Evolutionary conservation across 2,113 vertebrate genomes (phyloP).

Genomic region (Heptranchias perlo): DNA sequence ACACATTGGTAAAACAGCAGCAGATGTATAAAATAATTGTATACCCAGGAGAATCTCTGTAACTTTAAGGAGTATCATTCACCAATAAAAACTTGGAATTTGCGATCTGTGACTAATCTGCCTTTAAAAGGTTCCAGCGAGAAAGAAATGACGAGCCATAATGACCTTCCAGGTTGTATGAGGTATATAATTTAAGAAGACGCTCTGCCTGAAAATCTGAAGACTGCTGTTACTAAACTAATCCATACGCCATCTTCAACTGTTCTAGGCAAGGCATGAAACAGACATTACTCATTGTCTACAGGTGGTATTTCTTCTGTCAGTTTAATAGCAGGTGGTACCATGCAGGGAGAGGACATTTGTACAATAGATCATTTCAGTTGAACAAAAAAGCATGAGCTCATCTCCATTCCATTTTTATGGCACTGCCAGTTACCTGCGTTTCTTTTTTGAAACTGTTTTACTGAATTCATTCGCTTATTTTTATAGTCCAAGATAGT

Average conservation of each 20-base stretch:
- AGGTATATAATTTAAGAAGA: constrained; percentile 60
- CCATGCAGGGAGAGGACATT: constrained; percentile 55
- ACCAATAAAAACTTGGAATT: constrained; percentile 61
- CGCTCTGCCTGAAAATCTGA: constrained; percentile 54
- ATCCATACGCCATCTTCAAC: constrained; percentile 69
- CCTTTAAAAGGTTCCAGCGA: constrained; percentile 64
- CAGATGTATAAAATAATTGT: constrained; percentile 51
- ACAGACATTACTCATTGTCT: constrained; percentile 63
- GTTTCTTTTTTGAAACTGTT: constrained; percentile 15
- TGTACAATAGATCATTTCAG: constrained; percentile 54
- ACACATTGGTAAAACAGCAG: constrained; percentile 43
- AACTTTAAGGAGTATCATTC: constrained; percentile 57
- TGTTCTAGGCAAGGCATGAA: constrained; percentile 56
- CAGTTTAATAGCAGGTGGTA: constrained; percentile 56
- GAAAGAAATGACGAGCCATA: constrained; percentile 64
- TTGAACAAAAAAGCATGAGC: constrained; percentile 35
- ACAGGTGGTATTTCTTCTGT: constrained; percentile 60
- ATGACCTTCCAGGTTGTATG: constrained; percentile 62
- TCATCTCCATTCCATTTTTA: constrained; percentile 36
- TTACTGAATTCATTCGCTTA: neutral
- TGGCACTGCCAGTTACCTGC: constrained; percentile 41
- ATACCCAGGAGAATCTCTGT: constrained; percentile 48
- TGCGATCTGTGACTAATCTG: constrained; percentile 75
- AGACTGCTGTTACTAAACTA: constrained; percentile 74
- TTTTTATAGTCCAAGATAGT: neutral